Percentiles rank a stretch among this genome's conserved stretches.
Conservation (phyloP, 2,888 invertebrate species). For the Meandrusa payeni region DNA sequence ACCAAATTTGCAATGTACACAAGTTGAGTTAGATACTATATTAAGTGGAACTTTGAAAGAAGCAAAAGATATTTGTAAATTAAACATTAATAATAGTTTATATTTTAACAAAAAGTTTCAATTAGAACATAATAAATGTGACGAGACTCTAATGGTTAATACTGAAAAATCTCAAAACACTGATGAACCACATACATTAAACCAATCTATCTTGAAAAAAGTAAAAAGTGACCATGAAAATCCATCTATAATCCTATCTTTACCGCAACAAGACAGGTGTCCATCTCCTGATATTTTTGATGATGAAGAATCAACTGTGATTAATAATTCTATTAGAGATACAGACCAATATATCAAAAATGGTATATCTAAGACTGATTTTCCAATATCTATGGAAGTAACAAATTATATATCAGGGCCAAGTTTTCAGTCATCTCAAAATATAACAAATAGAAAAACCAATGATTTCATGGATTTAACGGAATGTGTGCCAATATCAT, state of each 20-base stretch:
- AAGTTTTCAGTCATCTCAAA: neutral
- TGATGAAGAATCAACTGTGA: conserved; percentile 52
- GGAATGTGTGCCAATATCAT: conserved; percentile 38
- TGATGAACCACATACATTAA: neutral
- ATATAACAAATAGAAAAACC: conserved; percentile 29
- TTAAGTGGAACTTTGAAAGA: conserved; percentile 54
- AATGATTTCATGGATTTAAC: conserved; percentile 49
- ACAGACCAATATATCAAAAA: neutral
- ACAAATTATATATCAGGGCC: neutral
- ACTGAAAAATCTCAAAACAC: neutral
- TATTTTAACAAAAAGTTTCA: conserved; percentile 2
- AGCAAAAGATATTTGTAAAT: conserved; percentile 43
- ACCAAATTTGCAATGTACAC: conserved; percentile 52
- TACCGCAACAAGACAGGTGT: conserved; percentile 39
- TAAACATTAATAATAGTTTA: conserved; percentile 22
- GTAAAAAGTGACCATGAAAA: neutral
- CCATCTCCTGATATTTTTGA: conserved; percentile 73
- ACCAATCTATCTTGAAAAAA: neutral
- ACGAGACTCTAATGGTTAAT: neutral
- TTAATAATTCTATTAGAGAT: conserved; percentile 23
- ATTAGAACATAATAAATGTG: neutral
- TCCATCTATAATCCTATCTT: conserved; percentile 1
- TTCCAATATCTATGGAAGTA: conserved; percentile 23
- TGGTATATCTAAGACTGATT: conserved; percentile 24
- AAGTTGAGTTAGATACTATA: conserved; percentile 57